Conservation (phyloP, 2,888 invertebrate species). For the Unio pictorum region DNA sequence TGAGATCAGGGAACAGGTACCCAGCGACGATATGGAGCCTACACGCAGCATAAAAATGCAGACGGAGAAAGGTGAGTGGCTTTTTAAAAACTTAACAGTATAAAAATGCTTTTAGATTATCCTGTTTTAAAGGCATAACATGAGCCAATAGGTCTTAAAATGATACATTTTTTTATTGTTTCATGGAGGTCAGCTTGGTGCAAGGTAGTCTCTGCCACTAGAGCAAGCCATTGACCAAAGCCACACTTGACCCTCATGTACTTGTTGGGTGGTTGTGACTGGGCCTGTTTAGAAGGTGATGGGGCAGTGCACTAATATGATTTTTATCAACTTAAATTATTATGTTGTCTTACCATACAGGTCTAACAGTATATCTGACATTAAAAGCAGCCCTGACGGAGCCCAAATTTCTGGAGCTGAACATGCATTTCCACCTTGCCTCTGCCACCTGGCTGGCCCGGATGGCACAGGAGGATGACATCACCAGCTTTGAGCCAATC, state of each 20-base stretch:
- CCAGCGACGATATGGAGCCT: constrained; percentile 74
- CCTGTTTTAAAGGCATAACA: background rate
- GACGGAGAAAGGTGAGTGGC: constrained; percentile 65
- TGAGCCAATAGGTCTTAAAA: background rate
- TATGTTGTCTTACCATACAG: constrained; percentile 39
- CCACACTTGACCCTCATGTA: no score
- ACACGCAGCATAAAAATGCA: constrained; percentile 60
- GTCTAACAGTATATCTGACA: constrained; percentile 65
- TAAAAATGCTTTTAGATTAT: no score
- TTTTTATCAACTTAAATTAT: background rate
- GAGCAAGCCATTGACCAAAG: no score
- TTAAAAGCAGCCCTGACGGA: constrained; percentile 80
- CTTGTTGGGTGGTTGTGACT: no score
- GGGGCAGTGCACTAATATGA: no score
- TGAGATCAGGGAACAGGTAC: constrained; percentile 77
- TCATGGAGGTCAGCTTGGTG: no score
- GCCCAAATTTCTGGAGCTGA: constrained; percentile 80
- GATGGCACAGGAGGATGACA: constrained; percentile 76
- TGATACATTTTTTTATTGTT: background rate
- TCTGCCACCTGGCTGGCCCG: constrained; percentile 90
- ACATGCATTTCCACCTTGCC: constrained; percentile 84
- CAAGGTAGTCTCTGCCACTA: no score
- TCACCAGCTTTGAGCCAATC: constrained; percentile 52
- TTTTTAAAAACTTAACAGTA: background rate
- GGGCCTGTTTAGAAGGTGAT: no score